Evolutionary conservation across 1,140 invertebrate genomes (phyloP), one percentile per base, ranked within the genome.

Genomic region (Orius insidiosus): DNA sequence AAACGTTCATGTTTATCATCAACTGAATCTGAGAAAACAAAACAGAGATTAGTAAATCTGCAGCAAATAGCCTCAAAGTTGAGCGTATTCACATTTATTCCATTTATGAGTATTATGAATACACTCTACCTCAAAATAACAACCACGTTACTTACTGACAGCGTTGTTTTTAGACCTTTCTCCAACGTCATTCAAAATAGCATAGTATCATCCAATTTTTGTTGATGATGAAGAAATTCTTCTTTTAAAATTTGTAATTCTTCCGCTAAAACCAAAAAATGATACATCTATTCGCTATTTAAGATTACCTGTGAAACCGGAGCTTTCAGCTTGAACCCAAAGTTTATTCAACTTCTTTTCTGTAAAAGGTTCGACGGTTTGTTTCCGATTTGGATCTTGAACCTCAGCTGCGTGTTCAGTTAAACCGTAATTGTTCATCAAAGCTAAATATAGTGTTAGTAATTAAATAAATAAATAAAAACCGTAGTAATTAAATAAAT

Each of bases 171-270:
- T 59, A 24, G 63, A 59, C 54, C 68, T 61, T 11, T 60, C 34
- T 50, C 78, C 74, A 13, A 81, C 65, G 52, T 84, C 74, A 55
- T 75, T 71, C 10, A 89, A 64, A 14, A 94, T 54, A 37, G 75
- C 74, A 64, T 85, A 81, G 58, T 88, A 93, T 55, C 78, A 60
- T 93, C 80, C 14, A 95, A 72, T 65, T 92, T 93, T 51, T 92
- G 80, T 63, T 95, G 86, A 60, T 94, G 86, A 63, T 92, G 87
- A 38, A 63, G 63, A 58, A 95, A 94, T 63, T 94, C 89, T 63
- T 93, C 80, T 57, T 82, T 85, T 5, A 95, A 62, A 9, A 80
- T 74, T 52, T 79, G 64, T 13, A 95, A 56, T 63, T 95, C 87
- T 54, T 84, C 76, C 53, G 70, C 74, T 75, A 54, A 30, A 57